Base-by-base conservation (phyloP, 2,113 vertebrate species). In the Galeopterus variegatus region DNA sequence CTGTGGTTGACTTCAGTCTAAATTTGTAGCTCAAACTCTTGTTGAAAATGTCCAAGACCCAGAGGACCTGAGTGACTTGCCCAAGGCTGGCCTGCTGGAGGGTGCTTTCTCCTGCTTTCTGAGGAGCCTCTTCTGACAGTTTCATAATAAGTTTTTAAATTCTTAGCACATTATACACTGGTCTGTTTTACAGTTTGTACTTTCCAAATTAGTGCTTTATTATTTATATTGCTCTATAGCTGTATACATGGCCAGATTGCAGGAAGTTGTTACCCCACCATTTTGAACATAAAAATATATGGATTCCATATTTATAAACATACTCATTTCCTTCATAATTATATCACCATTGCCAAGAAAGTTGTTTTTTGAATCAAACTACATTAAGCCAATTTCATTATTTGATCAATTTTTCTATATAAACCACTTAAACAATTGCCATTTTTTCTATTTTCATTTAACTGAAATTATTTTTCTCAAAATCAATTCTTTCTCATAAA, bases 401-500 rank as follows among this genome's bases (percentile, higher is more conserved):
- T 88, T 88, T 95, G 65, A 90, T 94, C 87, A 79, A 64, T 83
- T 95, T 95, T 94, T 87, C 24, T 54, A 65, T 88, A 92, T 94
- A 96, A 92, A 84, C 28, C 54, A 80, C 81, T 93, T 86, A 65
- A 96, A 92, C 80, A 90, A 80, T 90, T 96, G 89, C 48, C 24
- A 73, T 79, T 93, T 94, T 92, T 83, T 91, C 56, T 31, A 82
- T 93, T 97, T 93, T 92, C 48, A 97, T 90, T 95, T 96, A 92
- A 95, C 76, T 67, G 89, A 96, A 95, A 87, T 91, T 88, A 83
- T 93, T 96, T 90, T 97, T 93, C 73, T 88, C 41, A 97, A 92
- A 88, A 86, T 93, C 93, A 85, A 79, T 88, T 97, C 70, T 88
- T 96, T 96, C 54, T 97, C 64, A 88, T 94, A 23, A 93, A 95